Conservation (phyloP, 2,888 invertebrate genomes). For the Polyploca ridens region DNA sequence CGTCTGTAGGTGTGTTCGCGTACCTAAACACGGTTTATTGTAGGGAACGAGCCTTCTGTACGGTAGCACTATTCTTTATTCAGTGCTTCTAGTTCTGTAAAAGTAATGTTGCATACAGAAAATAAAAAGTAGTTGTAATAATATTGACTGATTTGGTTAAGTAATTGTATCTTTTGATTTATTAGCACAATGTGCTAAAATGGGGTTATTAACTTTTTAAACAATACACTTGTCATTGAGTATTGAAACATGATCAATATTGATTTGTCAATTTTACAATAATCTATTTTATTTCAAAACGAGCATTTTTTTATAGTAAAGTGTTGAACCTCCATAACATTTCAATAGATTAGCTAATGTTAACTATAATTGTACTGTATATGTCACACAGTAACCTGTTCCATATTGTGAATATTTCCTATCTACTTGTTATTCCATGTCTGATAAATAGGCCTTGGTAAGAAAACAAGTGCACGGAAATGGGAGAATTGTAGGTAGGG, state of each 20-base stretch:
- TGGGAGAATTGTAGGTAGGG: too few relatives aligned
- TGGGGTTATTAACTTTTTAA: neutral
- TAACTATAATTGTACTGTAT: neutral
- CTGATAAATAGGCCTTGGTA: too few relatives aligned
- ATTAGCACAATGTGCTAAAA: conserved; percentile 22
- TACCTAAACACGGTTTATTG: too few relatives aligned
- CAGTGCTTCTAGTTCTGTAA: too few relatives aligned
- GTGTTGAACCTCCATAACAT: neutral
- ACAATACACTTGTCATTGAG: neutral
- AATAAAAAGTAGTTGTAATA: conserved; percentile 32
- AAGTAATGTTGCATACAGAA: conserved; percentile 16
- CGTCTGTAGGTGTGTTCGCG: too few relatives aligned
- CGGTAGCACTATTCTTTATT: too few relatives aligned
- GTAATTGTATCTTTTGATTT: conserved; percentile 46
- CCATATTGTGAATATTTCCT: neutral
- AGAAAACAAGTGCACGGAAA: neutral
- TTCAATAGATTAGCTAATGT: neutral
- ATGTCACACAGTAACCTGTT: neutral
- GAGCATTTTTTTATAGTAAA: neutral
- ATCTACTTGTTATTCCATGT: neutral
- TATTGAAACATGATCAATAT: neutral
- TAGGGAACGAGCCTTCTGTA: too few relatives aligned
- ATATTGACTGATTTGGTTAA: conserved; percentile 75
- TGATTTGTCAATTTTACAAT: neutral
- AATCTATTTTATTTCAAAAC: too few relatives aligned